phyloP scores from a whole-genome alignment of 1,140 invertebrate species.

The Brachionus plicatilis region DNA sequence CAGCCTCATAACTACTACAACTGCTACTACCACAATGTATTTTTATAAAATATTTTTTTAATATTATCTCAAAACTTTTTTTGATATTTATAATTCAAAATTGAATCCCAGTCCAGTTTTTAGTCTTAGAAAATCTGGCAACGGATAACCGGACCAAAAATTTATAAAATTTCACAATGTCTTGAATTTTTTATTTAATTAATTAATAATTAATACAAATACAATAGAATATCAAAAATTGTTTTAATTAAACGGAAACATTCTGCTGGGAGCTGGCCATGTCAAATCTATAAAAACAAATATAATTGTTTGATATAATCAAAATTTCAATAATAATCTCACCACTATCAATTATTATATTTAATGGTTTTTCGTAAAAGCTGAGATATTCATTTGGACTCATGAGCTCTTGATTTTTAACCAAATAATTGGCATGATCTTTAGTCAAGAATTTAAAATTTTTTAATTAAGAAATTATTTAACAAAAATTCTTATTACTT shows the following conservation, averaged over 20 bases:
- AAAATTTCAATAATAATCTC: background rate
- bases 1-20: no score
- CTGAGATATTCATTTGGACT: background rate
- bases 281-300: constrained; percentile 26
- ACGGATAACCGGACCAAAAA: no score
- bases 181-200: no score
- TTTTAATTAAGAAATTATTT: background rate
- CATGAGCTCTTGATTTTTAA: constrained; percentile 1
- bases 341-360: constrained; percentile 19
- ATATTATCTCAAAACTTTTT: no score
- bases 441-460: background rate
- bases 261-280: constrained; percentile 17
- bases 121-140: no score
- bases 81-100: no score
- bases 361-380: constrained; percentile 23
- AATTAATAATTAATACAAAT: no score
- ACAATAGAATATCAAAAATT: no score
- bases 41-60: no score
- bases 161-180: no score
- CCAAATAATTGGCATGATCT: constrained; percentile 21
- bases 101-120: no score
- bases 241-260: constrained; percentile 23
- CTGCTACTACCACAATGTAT: no score
- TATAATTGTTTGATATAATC: background rate
- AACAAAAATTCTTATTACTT: background rate